These are phyloP conservation scores for Adela reaumurella DNA, from an alignment of 2,888 invertebrate genomes.

Conservation along the genomic window DNA sequence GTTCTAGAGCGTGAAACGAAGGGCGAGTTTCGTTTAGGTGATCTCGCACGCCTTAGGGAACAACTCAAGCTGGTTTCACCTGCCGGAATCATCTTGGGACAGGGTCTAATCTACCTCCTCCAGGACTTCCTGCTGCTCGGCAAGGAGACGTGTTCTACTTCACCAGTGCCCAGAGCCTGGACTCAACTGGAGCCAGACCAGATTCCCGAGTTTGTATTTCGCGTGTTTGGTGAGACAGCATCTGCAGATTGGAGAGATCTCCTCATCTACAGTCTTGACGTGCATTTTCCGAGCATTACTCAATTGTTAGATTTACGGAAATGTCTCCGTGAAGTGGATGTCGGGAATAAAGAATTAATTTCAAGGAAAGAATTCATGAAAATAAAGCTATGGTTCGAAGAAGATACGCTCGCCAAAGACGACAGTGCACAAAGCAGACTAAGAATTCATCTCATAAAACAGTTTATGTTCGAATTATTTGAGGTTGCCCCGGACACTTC, in stretches of 20 bases:
- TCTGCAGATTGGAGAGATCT: conserved; percentile 67
- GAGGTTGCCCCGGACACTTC: conserved; percentile 37
- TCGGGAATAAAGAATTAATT: conserved; percentile 7
- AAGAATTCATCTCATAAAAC: conserved; percentile 40
- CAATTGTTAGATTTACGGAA: conserved; percentile 50
- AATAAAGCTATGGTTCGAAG: conserved; percentile 31
- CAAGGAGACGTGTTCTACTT: conserved; percentile 34
- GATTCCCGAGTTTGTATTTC: conserved; percentile 34
- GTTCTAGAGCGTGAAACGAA: conserved; percentile 19
- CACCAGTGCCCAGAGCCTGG: conserved; percentile 37
- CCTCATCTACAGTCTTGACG: conserved; percentile 54
- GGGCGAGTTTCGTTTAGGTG: conserved; percentile 33
- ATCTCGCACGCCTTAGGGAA: conserved; percentile 31
- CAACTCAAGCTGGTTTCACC: conserved; percentile 41
- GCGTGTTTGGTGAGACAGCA: conserved; percentile 52
- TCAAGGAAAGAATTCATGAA: conserved; percentile 2
- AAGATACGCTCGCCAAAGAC: conserved; percentile 36
- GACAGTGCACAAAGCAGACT: conserved; percentile 18
- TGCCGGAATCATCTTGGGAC: conserved; percentile 35
- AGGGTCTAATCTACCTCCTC: conserved; percentile 45
- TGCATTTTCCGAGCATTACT: conserved; percentile 50
- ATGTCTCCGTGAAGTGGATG: conserved; percentile 20
- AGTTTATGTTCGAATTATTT: conserved; percentile 57
- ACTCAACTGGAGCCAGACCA: conserved; percentile 33
- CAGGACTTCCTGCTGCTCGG: conserved; percentile 51